Percentiles rank a stretch among this genome's conserved stretches.
These are phyloP conservation scores for Craterocephalus amniculus DNA, from an alignment of 2,797 vertebrate genomes.

Conservation along the genomic window DNA sequence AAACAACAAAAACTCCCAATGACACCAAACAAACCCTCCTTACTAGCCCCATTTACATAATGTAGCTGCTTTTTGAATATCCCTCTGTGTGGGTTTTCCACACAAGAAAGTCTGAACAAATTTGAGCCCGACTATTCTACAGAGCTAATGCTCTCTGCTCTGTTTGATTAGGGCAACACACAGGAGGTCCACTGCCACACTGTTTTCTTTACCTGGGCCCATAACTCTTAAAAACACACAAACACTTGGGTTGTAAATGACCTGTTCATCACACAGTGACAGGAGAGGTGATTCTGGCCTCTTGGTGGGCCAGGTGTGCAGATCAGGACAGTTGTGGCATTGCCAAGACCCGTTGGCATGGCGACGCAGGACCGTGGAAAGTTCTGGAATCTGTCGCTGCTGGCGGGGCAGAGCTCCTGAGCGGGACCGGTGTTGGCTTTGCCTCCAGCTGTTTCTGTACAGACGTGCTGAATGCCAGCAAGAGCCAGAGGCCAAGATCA, in stretches of 20 bases:
- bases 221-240: conserved; percentile 84
- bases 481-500: conserved; percentile 78
- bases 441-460: conserved; percentile 85
- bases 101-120: conserved; percentile 53
- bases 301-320: conserved; percentile 84
- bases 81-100: conserved; percentile 65
- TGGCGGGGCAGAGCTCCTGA: conserved; percentile 75
- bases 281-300: conserved; percentile 81
- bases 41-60: conserved; percentile 43
- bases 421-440: conserved; percentile 82
- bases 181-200: conserved; percentile 76
- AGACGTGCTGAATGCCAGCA: conserved; percentile 81
- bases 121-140: conserved; percentile 66
- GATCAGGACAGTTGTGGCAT: conserved; percentile 74
- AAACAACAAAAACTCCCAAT: conserved; percentile 42
- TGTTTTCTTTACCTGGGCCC: conserved; percentile 82
- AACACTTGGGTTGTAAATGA: conserved; percentile 85
- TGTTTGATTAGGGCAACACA: conserved; percentile 79
- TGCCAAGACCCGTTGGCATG: conserved; percentile 81
- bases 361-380: conserved; percentile 79
- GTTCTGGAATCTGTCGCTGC: conserved; percentile 85
- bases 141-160: conserved; percentile 67
- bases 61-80: conserved; percentile 62
- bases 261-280: conserved; percentile 84
- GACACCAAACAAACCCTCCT: conserved; percentile 54